Evolutionary conservation across 1,140 invertebrate genomes (phyloP).

Genomic region (Trichoplusia ni): DNA sequence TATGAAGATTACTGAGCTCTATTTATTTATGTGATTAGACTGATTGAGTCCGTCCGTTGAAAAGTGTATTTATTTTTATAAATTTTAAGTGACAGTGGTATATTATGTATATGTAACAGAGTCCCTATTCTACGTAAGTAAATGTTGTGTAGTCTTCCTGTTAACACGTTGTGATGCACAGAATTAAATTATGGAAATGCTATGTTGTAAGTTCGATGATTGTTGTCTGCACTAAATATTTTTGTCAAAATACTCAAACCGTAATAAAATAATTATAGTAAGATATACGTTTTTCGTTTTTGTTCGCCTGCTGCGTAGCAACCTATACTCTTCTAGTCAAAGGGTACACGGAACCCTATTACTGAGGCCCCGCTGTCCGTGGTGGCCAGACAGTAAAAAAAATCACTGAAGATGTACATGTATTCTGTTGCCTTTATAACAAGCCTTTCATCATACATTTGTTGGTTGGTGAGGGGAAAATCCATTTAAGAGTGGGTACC

Average conservation of each 20-base stretch:
- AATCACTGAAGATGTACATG: too few species aligned
- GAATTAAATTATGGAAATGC: constrained; percentile 8
- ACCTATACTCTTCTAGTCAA: too few species aligned
- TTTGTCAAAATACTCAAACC: constrained; percentile 30
- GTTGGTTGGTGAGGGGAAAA: too few species aligned
- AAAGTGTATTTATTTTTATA: constrained; percentile 40
- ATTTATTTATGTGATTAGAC: constrained; percentile 32
- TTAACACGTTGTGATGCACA: constrained; percentile 35
- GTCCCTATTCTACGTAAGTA: constrained; percentile 3
- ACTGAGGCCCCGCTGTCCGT: too few species aligned
- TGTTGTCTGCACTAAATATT: constrained; percentile 38
- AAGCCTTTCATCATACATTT: too few species aligned
- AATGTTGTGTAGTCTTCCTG: constrained; percentile 46
- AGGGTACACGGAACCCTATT: too few species aligned
- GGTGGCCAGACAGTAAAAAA: too few species aligned
- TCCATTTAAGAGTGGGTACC: too few species aligned
- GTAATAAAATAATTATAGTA: constrained; percentile 8
- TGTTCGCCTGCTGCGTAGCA: too few species aligned
- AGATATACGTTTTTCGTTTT: neutral
- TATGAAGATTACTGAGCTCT: neutral
- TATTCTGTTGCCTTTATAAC: too few species aligned
- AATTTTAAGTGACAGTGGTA: constrained; percentile 13
- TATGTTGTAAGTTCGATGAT: constrained; percentile 20
- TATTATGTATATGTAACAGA: constrained; percentile 9
- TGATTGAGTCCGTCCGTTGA: constrained; percentile 38